A percentile compares a stretch with the other conserved stretches of the same genome.
phyloP scores from a whole-genome alignment of 2,797 vertebrate species.

The Clangula hyemalis region DNA sequence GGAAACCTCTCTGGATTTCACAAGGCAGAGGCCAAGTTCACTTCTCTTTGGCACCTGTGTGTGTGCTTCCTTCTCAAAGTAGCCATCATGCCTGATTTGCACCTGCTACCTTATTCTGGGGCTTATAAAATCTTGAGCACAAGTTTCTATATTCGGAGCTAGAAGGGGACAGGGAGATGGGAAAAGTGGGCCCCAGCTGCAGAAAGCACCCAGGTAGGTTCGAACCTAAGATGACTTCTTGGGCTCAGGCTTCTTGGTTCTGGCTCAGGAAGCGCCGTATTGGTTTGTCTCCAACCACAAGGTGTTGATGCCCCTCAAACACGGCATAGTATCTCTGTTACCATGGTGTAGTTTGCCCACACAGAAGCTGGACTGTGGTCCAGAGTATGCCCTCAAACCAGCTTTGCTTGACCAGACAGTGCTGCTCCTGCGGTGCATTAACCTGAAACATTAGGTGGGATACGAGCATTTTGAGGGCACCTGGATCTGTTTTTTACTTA shows the following conservation, averaged over 20 bases:
- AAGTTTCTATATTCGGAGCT: background rate
- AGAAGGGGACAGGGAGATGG: background rate
- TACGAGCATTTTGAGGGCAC: rapidly evolving
- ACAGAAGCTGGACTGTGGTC: background rate
- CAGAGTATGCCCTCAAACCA: rapidly evolving
- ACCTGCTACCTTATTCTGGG: background rate
- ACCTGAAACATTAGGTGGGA: background rate
- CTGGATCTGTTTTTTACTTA: background rate
- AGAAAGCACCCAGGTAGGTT: background rate
- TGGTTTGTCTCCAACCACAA: rapidly evolving
- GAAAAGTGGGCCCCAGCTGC: background rate
- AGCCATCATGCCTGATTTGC: background rate
- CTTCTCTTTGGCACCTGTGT: background rate
- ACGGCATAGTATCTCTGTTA: background rate
- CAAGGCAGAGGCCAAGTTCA: background rate
- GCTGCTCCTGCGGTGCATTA: background rate
- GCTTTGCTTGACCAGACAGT: background rate
- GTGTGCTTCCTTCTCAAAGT: background rate
- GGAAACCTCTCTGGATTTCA: background rate
- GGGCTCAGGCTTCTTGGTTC: background rate
- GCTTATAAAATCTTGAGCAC: background rate
- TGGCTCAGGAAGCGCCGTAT: background rate
- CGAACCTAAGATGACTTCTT: background rate
- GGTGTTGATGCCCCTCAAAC: background rate
- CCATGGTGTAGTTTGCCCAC: background rate